A percentile compares a stretch with the other conserved stretches of the same genome.
phyloP scores from a whole-genome alignment of 2,797 vertebrate species.

The Aulostomus chinensis region DNA sequence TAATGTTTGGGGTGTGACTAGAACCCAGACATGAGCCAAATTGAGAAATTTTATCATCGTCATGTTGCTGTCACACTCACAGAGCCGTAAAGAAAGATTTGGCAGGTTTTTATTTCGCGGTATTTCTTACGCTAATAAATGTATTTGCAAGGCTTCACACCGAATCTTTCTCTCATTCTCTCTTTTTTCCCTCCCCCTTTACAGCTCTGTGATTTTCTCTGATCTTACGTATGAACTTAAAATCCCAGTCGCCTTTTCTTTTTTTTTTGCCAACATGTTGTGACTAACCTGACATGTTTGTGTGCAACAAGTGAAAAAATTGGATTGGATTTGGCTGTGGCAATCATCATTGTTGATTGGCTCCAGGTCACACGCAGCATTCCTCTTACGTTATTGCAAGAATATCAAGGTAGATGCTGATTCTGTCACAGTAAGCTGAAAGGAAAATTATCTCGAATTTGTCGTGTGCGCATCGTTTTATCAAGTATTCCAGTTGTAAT shows the following conservation, averaged over 20 bases:
- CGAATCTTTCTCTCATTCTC: slow-evolving; percentile 28
- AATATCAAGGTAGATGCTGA: slow-evolving; percentile 17
- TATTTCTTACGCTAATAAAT: slow-evolving; percentile 41
- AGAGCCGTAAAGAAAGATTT: slow-evolving; percentile 49
- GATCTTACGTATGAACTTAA: slow-evolving; percentile 26
- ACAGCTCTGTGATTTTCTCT: slow-evolving; percentile 22
- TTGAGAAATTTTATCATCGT: slow-evolving; percentile 48
- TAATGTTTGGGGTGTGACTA: slow-evolving; percentile 50
- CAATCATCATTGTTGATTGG: slow-evolving; percentile 35
- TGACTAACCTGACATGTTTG: slow-evolving; percentile 39
- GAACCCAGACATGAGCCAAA: slow-evolving; percentile 45
- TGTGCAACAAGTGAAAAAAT: slow-evolving; percentile 35
- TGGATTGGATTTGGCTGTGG: slow-evolving; percentile 54
- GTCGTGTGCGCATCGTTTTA: neutral
- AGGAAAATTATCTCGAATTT: slow-evolving; percentile 7
- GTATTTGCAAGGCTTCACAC: slow-evolving; percentile 40
- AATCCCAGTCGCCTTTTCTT: slow-evolving; percentile 44
- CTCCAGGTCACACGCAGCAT: slow-evolving; percentile 22
- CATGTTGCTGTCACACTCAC: slow-evolving; percentile 48
- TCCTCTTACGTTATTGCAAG: slow-evolving; percentile 30
- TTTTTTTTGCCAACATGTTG: slow-evolving; percentile 54
- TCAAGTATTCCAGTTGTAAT: neutral
- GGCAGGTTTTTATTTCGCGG: slow-evolving; percentile 14
- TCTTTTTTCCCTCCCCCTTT: slow-evolving; percentile 29
- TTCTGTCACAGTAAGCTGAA: slow-evolving; percentile 13